Evolutionary conservation across 2,797 vertebrate species (phyloP), one percentile per base, ranked within the genome.

Genomic region (Aeoliscus strigatus): DNA sequence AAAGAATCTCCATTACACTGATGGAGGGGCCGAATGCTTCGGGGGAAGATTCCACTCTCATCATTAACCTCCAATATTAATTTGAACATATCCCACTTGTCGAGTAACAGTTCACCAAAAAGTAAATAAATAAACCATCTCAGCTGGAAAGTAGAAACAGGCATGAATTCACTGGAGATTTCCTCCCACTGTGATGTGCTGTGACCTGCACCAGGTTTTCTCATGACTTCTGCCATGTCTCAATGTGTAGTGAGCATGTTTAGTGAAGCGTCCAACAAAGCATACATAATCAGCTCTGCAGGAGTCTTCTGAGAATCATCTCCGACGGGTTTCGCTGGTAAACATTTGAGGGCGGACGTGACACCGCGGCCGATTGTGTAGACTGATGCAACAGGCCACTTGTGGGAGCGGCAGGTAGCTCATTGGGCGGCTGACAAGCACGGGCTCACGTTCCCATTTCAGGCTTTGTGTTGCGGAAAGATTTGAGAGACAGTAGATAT

Each of bases 401-500:
- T 1, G 38, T 41, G 53, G 55, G 62, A 62, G 47, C 32, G 46
- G 53, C 63, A 42, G 61, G 60, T 51, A 73, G 66, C 49, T 67
- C 71, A 72, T 61, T 71, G 33, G 54, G 48, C 64, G 66, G 27
- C 71, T 66, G 49, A 60, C 76, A 64, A 52, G 52, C 69, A 46
- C 34, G 23, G 27, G 39, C 55, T 66, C 30, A 33, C 47, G 8
- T 68, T 81, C 56, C 57, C 60, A 85, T 88, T 88, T 87, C 82
- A 86, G 38, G 80, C 82, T 86, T 85, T 86, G 60, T 62, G 75
- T 84, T 77, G 77, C 77, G 78, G 83, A 85, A 80, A 77, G 73
- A 85, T 84, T 73, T 47, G 43, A 73, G 72, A 79, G 66, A 82
- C 75, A 73, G 62, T 55, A 39, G 72, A 78, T 77, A 72, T 74